Conservation (phyloP, 64 coral and sea anemone species). For the Montipora foliosa region DNA sequence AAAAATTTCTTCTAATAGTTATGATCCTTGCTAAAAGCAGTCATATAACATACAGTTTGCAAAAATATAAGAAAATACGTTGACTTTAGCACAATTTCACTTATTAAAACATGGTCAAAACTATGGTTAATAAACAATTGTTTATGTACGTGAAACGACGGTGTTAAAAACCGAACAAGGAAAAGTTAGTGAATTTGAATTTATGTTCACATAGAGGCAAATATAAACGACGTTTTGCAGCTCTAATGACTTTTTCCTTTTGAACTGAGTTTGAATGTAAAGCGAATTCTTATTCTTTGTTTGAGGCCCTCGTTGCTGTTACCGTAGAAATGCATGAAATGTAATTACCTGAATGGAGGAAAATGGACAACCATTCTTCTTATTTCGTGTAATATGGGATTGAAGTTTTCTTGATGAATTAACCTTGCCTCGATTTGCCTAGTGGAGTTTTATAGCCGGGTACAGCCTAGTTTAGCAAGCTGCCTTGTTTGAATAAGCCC, state of each 20-base stretch:
- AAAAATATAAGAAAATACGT: too few relatives aligned
- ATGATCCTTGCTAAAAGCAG: too few relatives aligned
- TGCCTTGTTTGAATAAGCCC: not conserved
- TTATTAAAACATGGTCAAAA: not conserved
- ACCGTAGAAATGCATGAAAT: not conserved
- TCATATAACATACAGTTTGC: too few relatives aligned
- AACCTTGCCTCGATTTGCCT: not conserved
- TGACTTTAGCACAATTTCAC: not conserved
- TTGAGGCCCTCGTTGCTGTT: not conserved
- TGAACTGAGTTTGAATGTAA: not conserved
- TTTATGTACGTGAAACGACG: too few relatives aligned
- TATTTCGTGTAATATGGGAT: not conserved
- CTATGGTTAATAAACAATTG: too few relatives aligned
- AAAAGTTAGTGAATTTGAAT: too few relatives aligned
- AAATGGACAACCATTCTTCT: conserved; percentile 8
- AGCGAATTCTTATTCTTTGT: not conserved
- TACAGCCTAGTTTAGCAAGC: not conserved
- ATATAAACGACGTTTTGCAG: too few relatives aligned
- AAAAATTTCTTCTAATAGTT: too few relatives aligned
- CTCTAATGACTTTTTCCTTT: not conserved
- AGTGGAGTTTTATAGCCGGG: not conserved
- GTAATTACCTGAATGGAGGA: conserved; percentile 6
- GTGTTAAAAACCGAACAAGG: too few relatives aligned
- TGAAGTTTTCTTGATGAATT: too few relatives aligned
- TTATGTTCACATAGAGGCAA: too few relatives aligned